Evolutionary conservation across 30 jellyfish, hydroid and myxozoan species (phyloP), one percentile per base, ranked within the genome.

Genomic region (Mastigias papua): DNA sequence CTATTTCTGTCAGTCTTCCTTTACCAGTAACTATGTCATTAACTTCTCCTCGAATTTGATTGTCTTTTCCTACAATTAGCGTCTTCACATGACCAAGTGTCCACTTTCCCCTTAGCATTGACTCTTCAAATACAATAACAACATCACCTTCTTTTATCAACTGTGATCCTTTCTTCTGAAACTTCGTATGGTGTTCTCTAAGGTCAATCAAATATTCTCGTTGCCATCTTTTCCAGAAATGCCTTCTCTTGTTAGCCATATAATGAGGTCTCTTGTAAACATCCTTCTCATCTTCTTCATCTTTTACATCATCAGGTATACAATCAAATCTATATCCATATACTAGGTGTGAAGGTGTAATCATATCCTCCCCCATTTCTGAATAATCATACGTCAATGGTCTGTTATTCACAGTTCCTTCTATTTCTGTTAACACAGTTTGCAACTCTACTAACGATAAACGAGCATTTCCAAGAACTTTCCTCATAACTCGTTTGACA

Each of bases 141-240:
- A 79, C 79, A 35, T 58, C 80, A 19, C 85, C 90, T n/a, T 22
- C 86, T 37, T 73, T 73, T 6, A 48, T 22, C 31, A 60, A 26
- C 33, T 10, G 15, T 34, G 35, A 17, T 63, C 69, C 51, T 15
- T 42, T 46, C 34, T 48, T 25, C 22, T 76, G 76, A 57, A 49
- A 2, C 0, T 49, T 76, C 76, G 23, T 49, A 37, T 76, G 88
- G 30, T 21, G 78, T 27, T 33, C 78, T 57, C 88, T 76, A 29
- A 76, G 69, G 26, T 73, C 84, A 9, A 48, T 11, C 32, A 73
- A 48, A 73, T 29, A 73, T 73, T 73, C 71, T 34, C 84, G 84
- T 11, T 73, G 69, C 84, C 71, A 73, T 0, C 84, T n/a, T n/a
- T n/a, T n/a, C n/a, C n/a, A n/a, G n/a, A n/a, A n/a, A n/a, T n/a